Conservation (phyloP, 2,888 invertebrate genomes). For the Galeopsomyia nigrocyanea region DNA sequence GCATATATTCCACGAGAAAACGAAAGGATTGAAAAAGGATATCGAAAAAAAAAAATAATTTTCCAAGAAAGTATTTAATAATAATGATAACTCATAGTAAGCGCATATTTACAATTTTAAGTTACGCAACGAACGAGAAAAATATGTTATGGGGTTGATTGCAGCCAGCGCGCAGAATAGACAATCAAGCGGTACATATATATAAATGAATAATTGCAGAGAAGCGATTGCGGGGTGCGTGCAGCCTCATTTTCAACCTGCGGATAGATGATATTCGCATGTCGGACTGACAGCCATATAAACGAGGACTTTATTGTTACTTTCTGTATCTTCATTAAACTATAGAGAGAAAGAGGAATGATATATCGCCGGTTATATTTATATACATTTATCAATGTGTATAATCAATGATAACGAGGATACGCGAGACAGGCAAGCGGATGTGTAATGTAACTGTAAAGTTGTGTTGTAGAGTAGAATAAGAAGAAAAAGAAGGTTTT, state of each 20-base stretch:
- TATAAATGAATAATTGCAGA: conserved; percentile 1
- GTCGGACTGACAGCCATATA: not conserved
- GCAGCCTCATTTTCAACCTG: conserved; percentile 18
- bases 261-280: conserved; percentile 25
- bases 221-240: not conserved
- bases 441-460: conserved; percentile 23
- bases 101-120: not conserved
- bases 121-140: not conserved
- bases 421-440: not conserved
- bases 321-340: conserved; percentile 10
- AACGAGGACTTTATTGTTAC: not conserved
- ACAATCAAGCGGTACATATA: not conserved
- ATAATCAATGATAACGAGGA: too few species aligned
- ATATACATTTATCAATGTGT: too few species aligned
- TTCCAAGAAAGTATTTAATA: not conserved
- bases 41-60: conserved; percentile 16
- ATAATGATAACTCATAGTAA: not conserved
- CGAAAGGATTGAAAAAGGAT: conserved; percentile 22
- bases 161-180: not conserved
- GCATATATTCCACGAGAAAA: conserved; percentile 19
- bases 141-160: too few species aligned
- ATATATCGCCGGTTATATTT: too few species aligned
- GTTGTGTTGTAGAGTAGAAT: not conserved
- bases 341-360: not conserved
- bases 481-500: not conserved